These are phyloP conservation scores for Vireo griseus DNA, from an alignment of 2,797 vertebrate species.

Conservation along the genomic window DNA sequence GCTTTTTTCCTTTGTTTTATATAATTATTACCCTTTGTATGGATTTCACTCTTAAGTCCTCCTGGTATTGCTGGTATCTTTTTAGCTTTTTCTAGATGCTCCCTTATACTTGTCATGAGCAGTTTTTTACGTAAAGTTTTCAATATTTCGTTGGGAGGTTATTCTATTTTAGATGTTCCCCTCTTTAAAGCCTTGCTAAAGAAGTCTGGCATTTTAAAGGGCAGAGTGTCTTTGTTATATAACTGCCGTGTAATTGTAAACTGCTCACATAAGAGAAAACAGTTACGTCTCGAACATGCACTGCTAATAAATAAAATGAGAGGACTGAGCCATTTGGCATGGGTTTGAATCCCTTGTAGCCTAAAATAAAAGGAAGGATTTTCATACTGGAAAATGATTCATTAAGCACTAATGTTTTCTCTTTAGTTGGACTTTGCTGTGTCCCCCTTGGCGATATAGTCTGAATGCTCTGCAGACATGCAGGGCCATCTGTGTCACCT, in stretches of 20 bases:
- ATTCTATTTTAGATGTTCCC: neutral
- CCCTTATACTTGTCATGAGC: neutral
- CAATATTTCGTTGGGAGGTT: neutral
- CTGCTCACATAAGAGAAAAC: conserved; percentile 44
- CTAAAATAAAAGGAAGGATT: conserved; percentile 56
- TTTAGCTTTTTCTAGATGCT: neutral
- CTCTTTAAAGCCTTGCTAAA: conserved; percentile 8
- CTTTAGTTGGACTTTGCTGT: conserved; percentile 43
- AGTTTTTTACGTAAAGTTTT: neutral
- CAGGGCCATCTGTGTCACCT: conserved; percentile 60
- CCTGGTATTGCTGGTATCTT: neutral
- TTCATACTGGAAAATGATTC: conserved; percentile 61
- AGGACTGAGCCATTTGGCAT: conserved; percentile 50
- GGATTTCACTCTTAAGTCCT: neutral
- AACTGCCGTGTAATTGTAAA: conserved; percentile 56
- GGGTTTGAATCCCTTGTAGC: conserved; percentile 55
- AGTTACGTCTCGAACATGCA: conserved; percentile 7
- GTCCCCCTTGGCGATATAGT: conserved; percentile 30
- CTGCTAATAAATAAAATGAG: conserved; percentile 57
- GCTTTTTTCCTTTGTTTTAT: neutral
- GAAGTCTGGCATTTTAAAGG: conserved; percentile 37
- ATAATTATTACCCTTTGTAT: neutral
- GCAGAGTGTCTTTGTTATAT: conserved; percentile 40
- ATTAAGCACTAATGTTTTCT: conserved; percentile 58
- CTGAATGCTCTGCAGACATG: conserved; percentile 46